Conservation (phyloP, 2,888 invertebrate species). For the Tachina grossa region DNA sequence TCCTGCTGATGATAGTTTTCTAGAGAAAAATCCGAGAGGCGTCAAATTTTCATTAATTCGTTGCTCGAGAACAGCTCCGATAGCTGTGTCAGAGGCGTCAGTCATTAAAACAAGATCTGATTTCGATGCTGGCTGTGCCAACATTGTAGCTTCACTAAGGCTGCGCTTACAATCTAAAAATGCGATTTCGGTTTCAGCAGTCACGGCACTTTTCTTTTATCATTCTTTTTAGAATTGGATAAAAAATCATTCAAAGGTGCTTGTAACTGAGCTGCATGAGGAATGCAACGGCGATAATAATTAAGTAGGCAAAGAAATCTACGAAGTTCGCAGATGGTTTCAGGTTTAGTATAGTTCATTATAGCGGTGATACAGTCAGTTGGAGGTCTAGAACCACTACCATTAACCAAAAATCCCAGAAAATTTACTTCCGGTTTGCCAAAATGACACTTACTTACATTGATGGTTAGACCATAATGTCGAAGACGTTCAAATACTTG, state of each 20-base stretch:
- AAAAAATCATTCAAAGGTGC: neutral
- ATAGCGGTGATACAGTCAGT: constrained; percentile 6
- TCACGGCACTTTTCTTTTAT: neutral
- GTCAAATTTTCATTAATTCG: constrained; percentile 30
- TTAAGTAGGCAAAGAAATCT: constrained; percentile 14
- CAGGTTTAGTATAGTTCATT: constrained; percentile 1
- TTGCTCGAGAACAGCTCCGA: constrained; percentile 52
- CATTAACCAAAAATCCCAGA: constrained; percentile 13
- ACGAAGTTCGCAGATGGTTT: constrained; percentile 27
- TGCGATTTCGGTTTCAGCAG: neutral
- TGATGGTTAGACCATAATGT: constrained; percentile 10
- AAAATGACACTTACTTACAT: constrained; percentile 3
- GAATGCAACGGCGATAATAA: constrained; percentile 23
- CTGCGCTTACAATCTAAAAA: neutral
- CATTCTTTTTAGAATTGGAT: neutral
- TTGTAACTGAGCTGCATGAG: constrained; percentile 24
- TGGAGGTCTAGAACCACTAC: constrained; percentile 7
- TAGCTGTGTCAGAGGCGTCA: constrained; percentile 55
- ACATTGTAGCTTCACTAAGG: constrained; percentile 6
- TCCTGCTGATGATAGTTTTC: constrained; percentile 74
- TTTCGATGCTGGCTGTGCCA: constrained; percentile 13
- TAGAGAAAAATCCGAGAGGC: constrained; percentile 73
- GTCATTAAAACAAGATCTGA: constrained; percentile 26
- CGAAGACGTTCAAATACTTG: neutral
- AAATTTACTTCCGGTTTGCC: constrained; percentile 4